Evolutionary conservation across 2,113 vertebrate species (phyloP).

Genomic region (Serilophus lunatus): DNA sequence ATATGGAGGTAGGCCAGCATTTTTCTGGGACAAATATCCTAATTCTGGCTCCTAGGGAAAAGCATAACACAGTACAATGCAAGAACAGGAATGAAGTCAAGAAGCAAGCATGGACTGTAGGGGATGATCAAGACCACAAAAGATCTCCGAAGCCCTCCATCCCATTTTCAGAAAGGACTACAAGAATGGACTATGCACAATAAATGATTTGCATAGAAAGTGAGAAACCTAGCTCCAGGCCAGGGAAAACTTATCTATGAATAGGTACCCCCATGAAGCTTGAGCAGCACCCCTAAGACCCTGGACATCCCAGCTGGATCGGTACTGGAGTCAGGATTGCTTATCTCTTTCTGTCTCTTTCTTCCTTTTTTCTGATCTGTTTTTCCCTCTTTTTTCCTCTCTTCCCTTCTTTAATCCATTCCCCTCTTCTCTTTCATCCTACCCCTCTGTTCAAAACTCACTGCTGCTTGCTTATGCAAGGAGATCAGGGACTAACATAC

Average conservation of each 20-base stretch:
- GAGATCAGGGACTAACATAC: neutral
- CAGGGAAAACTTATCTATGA: accelerated
- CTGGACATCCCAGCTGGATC: neutral
- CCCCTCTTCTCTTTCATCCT: neutral
- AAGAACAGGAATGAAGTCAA: neutral
- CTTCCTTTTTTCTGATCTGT: neutral
- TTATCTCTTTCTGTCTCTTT: neutral
- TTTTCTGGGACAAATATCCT: neutral
- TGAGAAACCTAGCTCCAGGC: neutral
- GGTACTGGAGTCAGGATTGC: neutral
- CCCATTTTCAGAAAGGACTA: neutral
- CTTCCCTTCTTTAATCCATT: neutral
- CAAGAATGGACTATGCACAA: neutral
- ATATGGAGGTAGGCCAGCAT: accelerated
- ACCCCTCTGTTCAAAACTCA: neutral
- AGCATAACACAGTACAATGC: neutral
- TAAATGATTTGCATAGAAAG: neutral
- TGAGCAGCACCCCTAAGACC: no score
- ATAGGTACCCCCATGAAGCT: accelerated
- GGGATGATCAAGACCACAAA: neutral
- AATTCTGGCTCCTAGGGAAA: neutral
- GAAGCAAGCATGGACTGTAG: neutral
- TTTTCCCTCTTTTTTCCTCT: neutral
- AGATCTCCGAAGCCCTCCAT: neutral
- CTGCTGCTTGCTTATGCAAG: neutral